A percentile compares a stretch with the other conserved stretches of the same genome.
Evolutionary conservation across 2,113 vertebrate genomes (phyloP).

Genomic region (Hylia prasina): DNA sequence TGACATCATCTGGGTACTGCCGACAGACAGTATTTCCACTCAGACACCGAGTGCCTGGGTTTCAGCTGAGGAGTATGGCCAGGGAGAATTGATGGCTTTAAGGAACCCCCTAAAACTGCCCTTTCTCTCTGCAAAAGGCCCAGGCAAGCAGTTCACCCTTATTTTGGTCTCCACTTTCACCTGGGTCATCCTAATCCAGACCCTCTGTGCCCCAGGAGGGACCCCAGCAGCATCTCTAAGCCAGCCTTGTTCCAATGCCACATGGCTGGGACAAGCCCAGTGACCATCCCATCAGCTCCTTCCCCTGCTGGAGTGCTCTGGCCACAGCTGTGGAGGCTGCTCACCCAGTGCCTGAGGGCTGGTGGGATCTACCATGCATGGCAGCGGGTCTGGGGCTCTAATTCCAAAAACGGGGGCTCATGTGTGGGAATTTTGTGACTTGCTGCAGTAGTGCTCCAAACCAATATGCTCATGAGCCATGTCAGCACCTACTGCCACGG

Average conservation of each 20-base stretch:
- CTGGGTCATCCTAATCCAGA: neutral
- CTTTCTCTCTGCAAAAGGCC: neutral
- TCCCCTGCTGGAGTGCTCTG: rapidly evolving
- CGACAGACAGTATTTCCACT: neutral
- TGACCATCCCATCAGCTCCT: neutral
- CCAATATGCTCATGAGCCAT: neutral
- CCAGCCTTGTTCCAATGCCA: neutral
- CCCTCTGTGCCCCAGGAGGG: neutral
- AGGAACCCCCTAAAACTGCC: neutral
- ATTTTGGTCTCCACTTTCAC: neutral
- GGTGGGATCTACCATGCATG: neutral
- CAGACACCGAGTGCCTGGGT: neutral
- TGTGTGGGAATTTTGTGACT: neutral
- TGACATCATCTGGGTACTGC: constrained; percentile 43
- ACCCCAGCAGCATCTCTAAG: neutral
- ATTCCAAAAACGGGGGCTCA: neutral
- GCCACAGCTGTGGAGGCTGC: neutral
- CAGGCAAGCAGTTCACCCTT: neutral
- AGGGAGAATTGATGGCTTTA: neutral
- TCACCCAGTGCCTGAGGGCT: neutral
- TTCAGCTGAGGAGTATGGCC: neutral
- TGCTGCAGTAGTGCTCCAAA: neutral
- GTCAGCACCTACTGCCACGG: neutral
- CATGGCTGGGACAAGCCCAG: neutral
- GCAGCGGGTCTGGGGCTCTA: neutral